A percentile compares a stretch with the other conserved stretches of the same genome.
phyloP scores from a whole-genome alignment of 1,140 invertebrate species.

The Brachionus paranguensis region DNA sequence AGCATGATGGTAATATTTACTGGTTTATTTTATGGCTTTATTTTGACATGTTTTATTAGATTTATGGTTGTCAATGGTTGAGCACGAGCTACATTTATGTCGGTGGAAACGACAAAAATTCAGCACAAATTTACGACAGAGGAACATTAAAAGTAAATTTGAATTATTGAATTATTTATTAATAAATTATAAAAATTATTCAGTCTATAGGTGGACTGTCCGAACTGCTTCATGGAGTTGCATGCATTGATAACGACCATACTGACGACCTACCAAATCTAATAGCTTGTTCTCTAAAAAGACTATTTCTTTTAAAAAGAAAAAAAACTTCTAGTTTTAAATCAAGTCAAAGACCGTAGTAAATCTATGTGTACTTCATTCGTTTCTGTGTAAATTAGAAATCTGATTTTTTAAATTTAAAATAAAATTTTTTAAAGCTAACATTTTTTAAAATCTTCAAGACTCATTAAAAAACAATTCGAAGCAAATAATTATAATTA shows the following conservation, averaged over 20 bases:
- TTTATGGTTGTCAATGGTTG: constrained; percentile 37
- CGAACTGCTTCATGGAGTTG: background rate
- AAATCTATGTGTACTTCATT: background rate
- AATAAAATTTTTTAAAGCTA: background rate
- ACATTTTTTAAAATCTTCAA: background rate
- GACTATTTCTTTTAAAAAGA: background rate
- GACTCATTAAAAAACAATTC: background rate
- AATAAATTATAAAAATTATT: background rate
- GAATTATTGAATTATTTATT: background rate
- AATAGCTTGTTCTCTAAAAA: constrained; percentile 1
- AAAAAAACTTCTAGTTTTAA: background rate
- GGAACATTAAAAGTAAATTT: constrained; percentile 5
- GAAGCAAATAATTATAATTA: background rate
- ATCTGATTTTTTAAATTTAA: background rate
- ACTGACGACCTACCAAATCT: background rate
- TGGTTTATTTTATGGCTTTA: background rate
- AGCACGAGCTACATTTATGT: background rate
- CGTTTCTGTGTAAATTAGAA: background rate
- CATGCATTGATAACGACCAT: constrained; percentile 6
- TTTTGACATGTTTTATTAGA: background rate
- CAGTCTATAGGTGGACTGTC: background rate
- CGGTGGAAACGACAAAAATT: constrained; percentile 7
- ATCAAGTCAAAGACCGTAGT: background rate
- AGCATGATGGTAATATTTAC: constrained; percentile 16
- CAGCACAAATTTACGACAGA: constrained; percentile 13